phyloP scores from a whole-genome alignment of 2,888 invertebrate species.

The Protodeltote pygarga region DNA sequence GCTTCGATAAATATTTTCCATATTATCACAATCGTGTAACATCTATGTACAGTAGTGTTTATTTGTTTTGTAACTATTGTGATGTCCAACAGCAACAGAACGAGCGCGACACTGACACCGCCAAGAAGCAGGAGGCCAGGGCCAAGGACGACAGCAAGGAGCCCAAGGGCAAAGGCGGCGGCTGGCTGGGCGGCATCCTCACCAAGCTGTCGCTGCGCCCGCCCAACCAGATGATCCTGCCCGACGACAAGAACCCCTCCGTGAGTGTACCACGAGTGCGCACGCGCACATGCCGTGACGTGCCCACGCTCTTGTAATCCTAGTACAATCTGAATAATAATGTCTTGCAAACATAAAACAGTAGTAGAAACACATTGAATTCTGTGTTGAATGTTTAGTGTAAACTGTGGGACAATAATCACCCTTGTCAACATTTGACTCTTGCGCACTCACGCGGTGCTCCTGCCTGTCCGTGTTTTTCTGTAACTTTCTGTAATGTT shows the following conservation, averaged over 20 bases:
- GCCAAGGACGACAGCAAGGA: constrained; percentile 43
- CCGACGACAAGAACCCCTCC: constrained; percentile 97
- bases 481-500: too few relatives aligned
- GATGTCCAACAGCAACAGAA: constrained; percentile 55
- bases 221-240: constrained; percentile 98
- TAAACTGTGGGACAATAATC: too few relatives aligned
- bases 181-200: constrained; percentile 96
- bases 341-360: too few relatives aligned
- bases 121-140: constrained; percentile 33
- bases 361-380: too few relatives aligned
- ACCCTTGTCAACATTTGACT: too few relatives aligned
- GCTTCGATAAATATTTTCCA: too few relatives aligned
- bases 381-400: too few relatives aligned
- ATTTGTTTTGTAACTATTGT: not conserved
- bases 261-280: constrained; percentile 83
- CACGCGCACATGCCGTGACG: constrained; percentile 12
- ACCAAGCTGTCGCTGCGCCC: constrained; percentile 93
- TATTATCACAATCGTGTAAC: too few relatives aligned
- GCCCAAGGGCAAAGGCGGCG: constrained; percentile 68
- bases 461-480: too few relatives aligned
- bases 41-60: not conserved
- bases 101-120: constrained; percentile 91
- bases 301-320: constrained; percentile 62
- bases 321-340: not conserved
- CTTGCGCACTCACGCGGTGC: too few relatives aligned